A percentile compares a stretch with the other conserved stretches of the same genome.
These are phyloP conservation scores for Spinibarbus caldwelli DNA, from an alignment of 2,797 vertebrate species.

Conservation along the genomic window DNA sequence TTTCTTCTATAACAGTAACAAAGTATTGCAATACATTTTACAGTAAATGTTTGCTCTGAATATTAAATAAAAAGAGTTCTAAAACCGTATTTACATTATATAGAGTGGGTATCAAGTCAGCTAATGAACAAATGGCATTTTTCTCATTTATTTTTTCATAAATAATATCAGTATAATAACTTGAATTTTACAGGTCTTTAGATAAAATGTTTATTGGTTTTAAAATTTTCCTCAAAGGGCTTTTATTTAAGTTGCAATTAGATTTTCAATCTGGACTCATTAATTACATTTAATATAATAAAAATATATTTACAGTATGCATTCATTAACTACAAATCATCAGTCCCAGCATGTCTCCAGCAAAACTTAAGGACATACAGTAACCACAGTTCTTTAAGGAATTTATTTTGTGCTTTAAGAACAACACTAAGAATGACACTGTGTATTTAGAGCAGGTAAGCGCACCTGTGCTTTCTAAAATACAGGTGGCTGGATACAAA, in stretches of 20 bases:
- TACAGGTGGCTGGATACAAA: conserved; percentile 24
- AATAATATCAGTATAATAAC: not conserved
- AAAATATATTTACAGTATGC: not conserved
- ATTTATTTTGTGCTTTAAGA: conserved; percentile 9
- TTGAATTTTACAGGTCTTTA: not conserved
- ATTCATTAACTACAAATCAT: conserved; percentile 15
- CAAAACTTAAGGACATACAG: not conserved
- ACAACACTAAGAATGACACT: conserved; percentile 16
- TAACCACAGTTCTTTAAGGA: not conserved
- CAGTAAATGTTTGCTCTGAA: too few relatives aligned
- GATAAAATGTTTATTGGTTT: not conserved
- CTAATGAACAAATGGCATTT: not conserved
- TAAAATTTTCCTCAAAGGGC: not conserved
- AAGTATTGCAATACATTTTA: not conserved
- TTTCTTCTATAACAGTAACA: not conserved
- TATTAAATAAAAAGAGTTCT: not conserved
- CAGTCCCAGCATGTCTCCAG: not conserved
- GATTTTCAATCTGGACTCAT: not conserved
- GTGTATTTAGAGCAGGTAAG: conserved; percentile 25
- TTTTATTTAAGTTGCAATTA: not conserved
- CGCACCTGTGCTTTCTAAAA: conserved; percentile 20
- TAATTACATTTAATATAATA: not conserved
- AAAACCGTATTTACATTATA: not conserved
- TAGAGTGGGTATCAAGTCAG: not conserved
- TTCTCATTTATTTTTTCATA: too few relatives aligned